Evolutionary conservation across 2,113 vertebrate species (phyloP).

Genomic region (Atractosteus spatula): DNA sequence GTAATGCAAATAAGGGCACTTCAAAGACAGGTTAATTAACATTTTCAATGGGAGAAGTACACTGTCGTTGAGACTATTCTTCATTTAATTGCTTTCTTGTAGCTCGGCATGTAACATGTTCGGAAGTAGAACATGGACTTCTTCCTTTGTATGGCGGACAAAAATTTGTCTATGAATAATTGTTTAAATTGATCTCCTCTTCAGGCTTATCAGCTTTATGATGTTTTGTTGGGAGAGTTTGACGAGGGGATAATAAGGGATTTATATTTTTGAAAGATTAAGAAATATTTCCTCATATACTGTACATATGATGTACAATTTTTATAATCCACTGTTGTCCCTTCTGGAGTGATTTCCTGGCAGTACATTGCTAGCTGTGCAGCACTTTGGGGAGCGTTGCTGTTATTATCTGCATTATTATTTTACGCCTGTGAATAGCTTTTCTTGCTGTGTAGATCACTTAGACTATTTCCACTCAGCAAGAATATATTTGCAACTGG

Average conservation of each 20-base stretch:
- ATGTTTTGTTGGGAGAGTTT: constrained; percentile 22
- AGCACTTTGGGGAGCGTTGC: constrained; percentile 27
- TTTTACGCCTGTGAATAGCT: neutral
- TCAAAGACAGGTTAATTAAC: constrained; percentile 81
- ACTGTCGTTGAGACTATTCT: constrained; percentile 31
- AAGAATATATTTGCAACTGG: neutral
- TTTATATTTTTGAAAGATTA: constrained; percentile 43
- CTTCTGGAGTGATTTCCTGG: constrained; percentile 38
- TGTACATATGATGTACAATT: constrained; percentile 39
- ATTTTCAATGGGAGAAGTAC: constrained; percentile 67
- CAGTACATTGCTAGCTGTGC: constrained; percentile 21
- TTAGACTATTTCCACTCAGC: no score
- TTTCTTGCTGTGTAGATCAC: constrained; percentile 1
- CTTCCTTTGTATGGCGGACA: constrained; percentile 24
- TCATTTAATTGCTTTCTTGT: constrained; percentile 24
- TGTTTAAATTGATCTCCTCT: constrained; percentile 37
- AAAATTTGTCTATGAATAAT: constrained; percentile 21
- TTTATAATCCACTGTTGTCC: constrained; percentile 36
- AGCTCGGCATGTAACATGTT: constrained; percentile 10
- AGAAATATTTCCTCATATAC: constrained; percentile 41
- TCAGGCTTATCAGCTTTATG: constrained; percentile 26
- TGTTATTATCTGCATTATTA: constrained; percentile 36
- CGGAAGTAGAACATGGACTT: constrained; percentile 8
- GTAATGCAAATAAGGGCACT: constrained; percentile 84
- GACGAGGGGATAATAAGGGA: constrained; percentile 36